These are phyloP conservation scores for Leucania comma DNA, from an alignment of 2,888 invertebrate species.

Conservation along the genomic window DNA sequence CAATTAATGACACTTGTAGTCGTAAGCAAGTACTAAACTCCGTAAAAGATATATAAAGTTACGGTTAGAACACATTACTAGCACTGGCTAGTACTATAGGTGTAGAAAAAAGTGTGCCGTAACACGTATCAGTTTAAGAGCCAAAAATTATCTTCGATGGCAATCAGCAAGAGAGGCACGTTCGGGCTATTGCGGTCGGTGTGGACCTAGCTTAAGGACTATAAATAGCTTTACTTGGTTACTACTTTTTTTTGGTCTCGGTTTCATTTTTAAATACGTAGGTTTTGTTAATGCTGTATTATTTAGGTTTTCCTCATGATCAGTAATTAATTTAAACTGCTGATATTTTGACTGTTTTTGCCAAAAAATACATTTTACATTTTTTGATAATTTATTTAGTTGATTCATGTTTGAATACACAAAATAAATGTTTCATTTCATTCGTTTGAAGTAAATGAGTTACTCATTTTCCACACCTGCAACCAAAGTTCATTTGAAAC, in stretches of 20 bases:
- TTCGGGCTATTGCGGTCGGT: conserved; percentile 21
- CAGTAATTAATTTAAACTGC: no score
- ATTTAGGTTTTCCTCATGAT: no score
- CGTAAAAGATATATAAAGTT: conserved; percentile 29
- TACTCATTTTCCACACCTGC: not conserved
- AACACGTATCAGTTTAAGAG: conserved; percentile 47
- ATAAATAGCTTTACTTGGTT: conserved; percentile 7
- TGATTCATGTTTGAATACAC: not conserved
- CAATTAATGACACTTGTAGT: conserved; percentile 20
- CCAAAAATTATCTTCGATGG: conserved; percentile 53
- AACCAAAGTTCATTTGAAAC: conserved; percentile 7
- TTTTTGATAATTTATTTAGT: not conserved
- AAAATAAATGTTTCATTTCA: not conserved
- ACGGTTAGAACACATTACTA: conserved; percentile 18
- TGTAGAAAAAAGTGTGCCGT: conserved; percentile 8
- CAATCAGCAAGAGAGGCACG: conserved; percentile 50
- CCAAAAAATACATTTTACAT: not conserved
- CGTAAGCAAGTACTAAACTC: conserved; percentile 13
- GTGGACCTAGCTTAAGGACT: conserved; percentile 34
- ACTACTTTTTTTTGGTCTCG: not conserved
- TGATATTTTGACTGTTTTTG: no score
- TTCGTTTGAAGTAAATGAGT: not conserved
- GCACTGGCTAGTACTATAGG: conserved; percentile 2
- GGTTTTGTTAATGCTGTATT: not conserved
- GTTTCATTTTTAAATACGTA: not conserved